Percentiles rank a stretch among this genome's conserved stretches.
These are phyloP conservation scores for Enteromius radiatus DNA, from an alignment of 2,797 vertebrate species.

Conservation along the genomic window DNA sequence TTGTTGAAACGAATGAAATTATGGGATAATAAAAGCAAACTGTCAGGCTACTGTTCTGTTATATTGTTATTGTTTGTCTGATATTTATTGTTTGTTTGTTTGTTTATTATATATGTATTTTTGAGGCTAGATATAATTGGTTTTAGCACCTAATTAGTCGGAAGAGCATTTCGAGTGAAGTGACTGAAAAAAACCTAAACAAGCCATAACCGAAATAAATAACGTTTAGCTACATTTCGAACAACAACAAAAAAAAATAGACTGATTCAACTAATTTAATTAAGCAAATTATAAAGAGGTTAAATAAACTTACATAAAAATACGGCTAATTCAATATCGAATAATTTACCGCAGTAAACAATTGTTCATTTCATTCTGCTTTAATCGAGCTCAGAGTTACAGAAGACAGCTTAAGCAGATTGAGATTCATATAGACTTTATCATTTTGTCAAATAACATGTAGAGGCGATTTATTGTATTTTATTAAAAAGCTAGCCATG, in stretches of 20 bases:
- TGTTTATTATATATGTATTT: background rate
- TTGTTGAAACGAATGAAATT: background rate
- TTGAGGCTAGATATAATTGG: background rate
- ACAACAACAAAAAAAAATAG: background rate
- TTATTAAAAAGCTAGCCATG: too few relatives aligned
- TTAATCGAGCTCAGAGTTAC: background rate
- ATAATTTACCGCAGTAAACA: background rate
- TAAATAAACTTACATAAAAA: background rate
- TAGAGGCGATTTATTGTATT: too few relatives aligned
- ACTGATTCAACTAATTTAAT: background rate
- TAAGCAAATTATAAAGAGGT: background rate
- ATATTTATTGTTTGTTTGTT: background rate
- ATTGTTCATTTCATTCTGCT: too few relatives aligned
- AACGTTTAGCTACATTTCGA: background rate
- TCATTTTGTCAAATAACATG: too few relatives aligned
- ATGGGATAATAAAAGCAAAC: background rate
- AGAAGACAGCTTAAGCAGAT: too few relatives aligned
- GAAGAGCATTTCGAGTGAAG: background rate
- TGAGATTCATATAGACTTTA: too few relatives aligned
- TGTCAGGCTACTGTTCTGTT: background rate
- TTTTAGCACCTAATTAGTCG: background rate
- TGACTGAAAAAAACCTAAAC: background rate
- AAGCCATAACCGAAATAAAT: background rate
- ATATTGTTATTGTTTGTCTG: too few relatives aligned
- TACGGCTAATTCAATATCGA: background rate